Evolutionary conservation across 2,797 vertebrate genomes (phyloP).

Genomic region (Pantherophis vulpinus): DNA sequence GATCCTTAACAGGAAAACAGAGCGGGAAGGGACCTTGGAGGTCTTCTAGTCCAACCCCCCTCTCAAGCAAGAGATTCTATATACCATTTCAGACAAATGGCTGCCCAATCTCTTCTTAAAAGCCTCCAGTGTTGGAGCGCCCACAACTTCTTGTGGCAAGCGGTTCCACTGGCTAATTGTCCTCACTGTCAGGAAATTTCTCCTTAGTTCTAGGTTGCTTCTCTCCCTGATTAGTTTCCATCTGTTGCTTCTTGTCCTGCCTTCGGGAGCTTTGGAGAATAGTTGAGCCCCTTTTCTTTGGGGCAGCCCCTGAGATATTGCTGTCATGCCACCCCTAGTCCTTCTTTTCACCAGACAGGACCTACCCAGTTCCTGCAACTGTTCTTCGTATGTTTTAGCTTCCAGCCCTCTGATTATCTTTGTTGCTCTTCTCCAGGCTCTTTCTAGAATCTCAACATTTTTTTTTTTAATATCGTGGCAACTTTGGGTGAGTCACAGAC

Average conservation of each 20-base stretch:
- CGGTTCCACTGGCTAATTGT: too few relatives aligned
- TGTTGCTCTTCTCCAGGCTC: background rate
- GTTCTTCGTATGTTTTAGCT: too few relatives aligned
- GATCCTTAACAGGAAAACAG: background rate
- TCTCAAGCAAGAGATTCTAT: background rate
- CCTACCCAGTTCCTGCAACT: too few relatives aligned
- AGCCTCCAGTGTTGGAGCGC: too few relatives aligned
- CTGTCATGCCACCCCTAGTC: too few relatives aligned
- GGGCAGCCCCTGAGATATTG: background rate
- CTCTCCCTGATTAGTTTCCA: background rate
- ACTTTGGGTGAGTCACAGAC: background rate
- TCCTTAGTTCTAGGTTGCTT: background rate
- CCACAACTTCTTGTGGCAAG: too few relatives aligned
- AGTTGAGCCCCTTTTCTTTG: background rate
- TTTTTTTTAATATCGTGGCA: too few relatives aligned
- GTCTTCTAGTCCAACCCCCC: background rate
- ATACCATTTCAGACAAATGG: too few relatives aligned
- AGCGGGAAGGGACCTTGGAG: background rate
- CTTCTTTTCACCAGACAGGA: too few relatives aligned
- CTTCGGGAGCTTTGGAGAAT: accelerated
- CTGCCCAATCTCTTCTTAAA: too few relatives aligned
- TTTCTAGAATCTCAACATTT: too few relatives aligned
- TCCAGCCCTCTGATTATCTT: background rate
- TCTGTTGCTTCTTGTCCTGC: background rate
- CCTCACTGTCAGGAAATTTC: too few relatives aligned